Evolutionary conservation across 2,888 invertebrate genomes (phyloP), one percentile per base, ranked within the genome.

Genomic region (Stenichneumon culpator): DNA sequence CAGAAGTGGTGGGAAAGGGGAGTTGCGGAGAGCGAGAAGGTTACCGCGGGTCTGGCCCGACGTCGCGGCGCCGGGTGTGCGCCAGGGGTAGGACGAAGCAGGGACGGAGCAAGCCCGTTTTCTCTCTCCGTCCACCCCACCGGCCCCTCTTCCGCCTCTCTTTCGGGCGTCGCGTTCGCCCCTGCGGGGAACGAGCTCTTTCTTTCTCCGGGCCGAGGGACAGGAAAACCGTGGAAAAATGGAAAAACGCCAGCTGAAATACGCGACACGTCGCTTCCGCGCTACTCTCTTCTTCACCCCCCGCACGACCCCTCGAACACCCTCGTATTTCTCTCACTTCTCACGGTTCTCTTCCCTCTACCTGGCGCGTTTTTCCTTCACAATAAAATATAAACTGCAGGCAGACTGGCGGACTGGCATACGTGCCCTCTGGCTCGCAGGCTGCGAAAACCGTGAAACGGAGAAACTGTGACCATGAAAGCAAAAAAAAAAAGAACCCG

Each of bases 31-130:
- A 69, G 44, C 44, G 81, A 74, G 79, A 87, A 86, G 87, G 84
- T 87, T 87, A 86, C 82, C 84, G 67, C 84, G 79, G 79, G 79
- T 80, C 79, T 80, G 85, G 87, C 83, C 88, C 87, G 88, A 83
- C 87, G 83, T 83, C 79, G 84, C 83, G 88, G 88, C 88, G 88
- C 88, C 88, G 83, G 79, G 72, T 79, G 68, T 82, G 65, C 72
- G 79, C 79, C 84, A 84, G 84, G 82, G 84, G 75, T 79, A 73
- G 78, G 78, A 72, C 47, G 79, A 54, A 69, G 69, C 28, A 54
- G 79, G 70, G 50, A 50, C 25, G 67, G 57, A 69, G 47, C 50
- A 1, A 32, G 19, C n/a, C 39, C 36, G 39, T 39, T 67, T 67
- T 67, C 67, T 36, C 39, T 19, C 39, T 39, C n/a, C 19, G 36